Evolutionary conservation across 2,113 vertebrate species (phyloP).

Genomic region (Etheostoma spectabile): DNA sequence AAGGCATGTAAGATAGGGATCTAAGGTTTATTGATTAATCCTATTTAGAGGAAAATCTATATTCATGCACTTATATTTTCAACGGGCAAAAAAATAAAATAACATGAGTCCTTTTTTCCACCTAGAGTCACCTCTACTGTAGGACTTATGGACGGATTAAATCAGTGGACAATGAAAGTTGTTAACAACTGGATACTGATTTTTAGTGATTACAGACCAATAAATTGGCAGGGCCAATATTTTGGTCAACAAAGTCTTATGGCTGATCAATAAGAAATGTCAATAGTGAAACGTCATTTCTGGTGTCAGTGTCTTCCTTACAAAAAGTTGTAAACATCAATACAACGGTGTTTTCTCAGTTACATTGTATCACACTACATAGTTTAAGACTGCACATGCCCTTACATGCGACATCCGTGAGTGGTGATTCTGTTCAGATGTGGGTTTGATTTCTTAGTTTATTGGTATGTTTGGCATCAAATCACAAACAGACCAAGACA

Average conservation of each 20-base stretch:
- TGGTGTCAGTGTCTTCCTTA: neutral
- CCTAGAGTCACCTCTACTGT: neutral
- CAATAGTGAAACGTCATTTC: neutral
- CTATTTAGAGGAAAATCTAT: neutral
- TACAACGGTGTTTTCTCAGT: neutral
- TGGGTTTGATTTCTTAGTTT: neutral
- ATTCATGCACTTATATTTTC: neutral
- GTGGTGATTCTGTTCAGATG: neutral
- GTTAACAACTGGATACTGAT: neutral
- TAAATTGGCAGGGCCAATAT: neutral
- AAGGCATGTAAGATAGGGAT: neutral
- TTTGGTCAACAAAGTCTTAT: too few species aligned
- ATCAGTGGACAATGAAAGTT: neutral
- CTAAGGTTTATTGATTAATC: neutral
- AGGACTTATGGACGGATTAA: too few species aligned
- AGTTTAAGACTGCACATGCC: neutral
- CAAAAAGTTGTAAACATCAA: neutral
- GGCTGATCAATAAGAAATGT: neutral
- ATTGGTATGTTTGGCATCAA: neutral
- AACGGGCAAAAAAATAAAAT: neutral
- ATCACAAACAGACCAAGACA: conserved; percentile 1
- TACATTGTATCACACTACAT: neutral
- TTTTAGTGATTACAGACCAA: neutral
- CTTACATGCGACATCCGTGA: too few species aligned
- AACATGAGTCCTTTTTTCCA: too few species aligned